Evolutionary conservation across 2,113 vertebrate genomes (phyloP).

Genomic region (Strix uralensis): DNA sequence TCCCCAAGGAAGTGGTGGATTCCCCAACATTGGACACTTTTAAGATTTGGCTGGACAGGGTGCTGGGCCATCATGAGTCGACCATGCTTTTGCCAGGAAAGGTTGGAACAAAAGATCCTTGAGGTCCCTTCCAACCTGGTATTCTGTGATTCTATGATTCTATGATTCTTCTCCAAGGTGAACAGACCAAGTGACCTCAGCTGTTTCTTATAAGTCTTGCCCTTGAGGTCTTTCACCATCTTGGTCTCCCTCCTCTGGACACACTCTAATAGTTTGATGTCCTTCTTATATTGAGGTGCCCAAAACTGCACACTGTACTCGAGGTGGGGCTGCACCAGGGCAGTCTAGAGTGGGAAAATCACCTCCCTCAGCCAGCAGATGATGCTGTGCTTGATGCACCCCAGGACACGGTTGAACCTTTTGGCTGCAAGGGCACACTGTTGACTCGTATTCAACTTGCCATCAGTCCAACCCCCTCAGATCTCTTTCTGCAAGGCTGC

Average conservation of each 20-base stretch:
- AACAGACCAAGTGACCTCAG: not conserved
- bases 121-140: no score
- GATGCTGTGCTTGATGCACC: not conserved
- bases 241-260: not conserved
- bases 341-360: not conserved
- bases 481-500: not conserved
- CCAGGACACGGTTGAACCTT: not conserved
- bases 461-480: rapidly evolving
- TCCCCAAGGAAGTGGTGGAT: no score
- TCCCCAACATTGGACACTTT: no score
- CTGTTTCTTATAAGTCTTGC: rapidly evolving
- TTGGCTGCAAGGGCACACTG: not conserved
- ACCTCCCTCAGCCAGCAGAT: rapidly evolving
- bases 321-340: rapidly evolving
- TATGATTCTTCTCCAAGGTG: not conserved
- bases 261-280: not conserved
- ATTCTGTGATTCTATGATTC: no score
- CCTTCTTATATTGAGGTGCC: rapidly evolving
- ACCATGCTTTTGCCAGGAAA: no score
- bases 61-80: no score
- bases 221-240: not conserved
- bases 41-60: no score
- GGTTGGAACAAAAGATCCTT: no score
- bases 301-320: not conserved
- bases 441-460: not conserved